A percentile compares a stretch with the other conserved stretches of the same genome.
phyloP scores from a whole-genome alignment of 2,113 vertebrate species.

The Raja brachyura region DNA sequence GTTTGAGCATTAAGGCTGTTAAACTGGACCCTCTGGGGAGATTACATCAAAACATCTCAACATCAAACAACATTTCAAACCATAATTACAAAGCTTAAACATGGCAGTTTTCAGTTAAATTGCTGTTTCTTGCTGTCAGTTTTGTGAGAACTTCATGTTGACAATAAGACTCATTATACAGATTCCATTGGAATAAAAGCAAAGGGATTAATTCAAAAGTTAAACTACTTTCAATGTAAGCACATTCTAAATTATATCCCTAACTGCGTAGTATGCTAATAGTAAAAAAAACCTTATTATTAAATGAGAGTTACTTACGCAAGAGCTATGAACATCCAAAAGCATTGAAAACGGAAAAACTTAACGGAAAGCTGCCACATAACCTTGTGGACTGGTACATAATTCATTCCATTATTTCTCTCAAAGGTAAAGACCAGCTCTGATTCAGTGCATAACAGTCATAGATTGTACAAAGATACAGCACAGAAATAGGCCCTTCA shows the following conservation, averaged over 20 bases:
- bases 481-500: too few relatives aligned
- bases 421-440: too few relatives aligned
- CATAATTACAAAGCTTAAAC: slow-evolving; percentile 30
- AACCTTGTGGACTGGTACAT: too few relatives aligned
- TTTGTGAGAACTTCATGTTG: neutral
- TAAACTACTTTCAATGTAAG: neutral
- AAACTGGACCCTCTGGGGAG: slow-evolving; percentile 7
- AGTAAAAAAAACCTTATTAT: neutral
- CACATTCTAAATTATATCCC: neutral
- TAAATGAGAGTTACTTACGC: neutral
- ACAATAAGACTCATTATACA: slow-evolving; percentile 17
- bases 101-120: slow-evolving; percentile 20
- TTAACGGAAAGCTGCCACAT: neutral
- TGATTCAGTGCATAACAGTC: too few relatives aligned
- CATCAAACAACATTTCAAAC: slow-evolving; percentile 30
- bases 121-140: slow-evolving; percentile 22
- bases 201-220: neutral
- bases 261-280: neutral
- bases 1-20: slow-evolving; percentile 2
- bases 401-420: too few relatives aligned
- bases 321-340: neutral
- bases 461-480: too few relatives aligned
- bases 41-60: slow-evolving; percentile 29
- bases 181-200: neutral
- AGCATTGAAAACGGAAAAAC: neutral